phyloP scores from a whole-genome alignment of 1,140 invertebrate genomes.

The Acyrthosiphon pisum region DNA sequence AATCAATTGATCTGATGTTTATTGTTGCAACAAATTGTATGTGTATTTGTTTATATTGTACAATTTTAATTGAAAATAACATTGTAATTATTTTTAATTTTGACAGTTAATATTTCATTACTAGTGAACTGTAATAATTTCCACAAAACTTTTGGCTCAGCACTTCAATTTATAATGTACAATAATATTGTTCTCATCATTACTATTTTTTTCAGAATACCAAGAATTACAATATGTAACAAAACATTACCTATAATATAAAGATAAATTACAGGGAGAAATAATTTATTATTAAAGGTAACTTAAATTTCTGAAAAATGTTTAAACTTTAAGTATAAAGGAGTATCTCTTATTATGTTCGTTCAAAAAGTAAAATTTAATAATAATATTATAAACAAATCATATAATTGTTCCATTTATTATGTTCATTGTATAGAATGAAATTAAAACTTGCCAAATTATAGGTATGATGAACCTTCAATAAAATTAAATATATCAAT shows the following conservation, averaged over 20 bases:
- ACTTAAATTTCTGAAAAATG: not conserved
- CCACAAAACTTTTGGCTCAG: not conserved
- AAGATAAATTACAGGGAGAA: not conserved
- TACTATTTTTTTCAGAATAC: not conserved
- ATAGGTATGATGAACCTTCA: not conserved
- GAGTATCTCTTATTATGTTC: not conserved
- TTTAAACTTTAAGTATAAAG: not conserved
- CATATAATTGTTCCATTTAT: not conserved
- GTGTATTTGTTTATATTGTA: not conserved
- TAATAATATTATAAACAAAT: not conserved
- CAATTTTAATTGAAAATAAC: not conserved
- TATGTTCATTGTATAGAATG: not conserved
- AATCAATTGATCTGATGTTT: constrained; percentile 11
- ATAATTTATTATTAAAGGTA: not conserved
- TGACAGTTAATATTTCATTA: not conserved
- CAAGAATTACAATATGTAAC: not conserved
- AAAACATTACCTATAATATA: not conserved
- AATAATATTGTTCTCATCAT: not conserved
- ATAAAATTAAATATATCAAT: not conserved
- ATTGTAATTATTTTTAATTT: not conserved
- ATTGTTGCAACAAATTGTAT: not conserved
- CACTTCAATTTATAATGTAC: not conserved
- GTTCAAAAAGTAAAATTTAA: not conserved
- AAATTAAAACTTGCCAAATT: not conserved
- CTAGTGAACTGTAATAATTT: not conserved